phyloP scores from a whole-genome alignment of 2,797 vertebrate species.

The Uromys caudimaculatus region DNA sequence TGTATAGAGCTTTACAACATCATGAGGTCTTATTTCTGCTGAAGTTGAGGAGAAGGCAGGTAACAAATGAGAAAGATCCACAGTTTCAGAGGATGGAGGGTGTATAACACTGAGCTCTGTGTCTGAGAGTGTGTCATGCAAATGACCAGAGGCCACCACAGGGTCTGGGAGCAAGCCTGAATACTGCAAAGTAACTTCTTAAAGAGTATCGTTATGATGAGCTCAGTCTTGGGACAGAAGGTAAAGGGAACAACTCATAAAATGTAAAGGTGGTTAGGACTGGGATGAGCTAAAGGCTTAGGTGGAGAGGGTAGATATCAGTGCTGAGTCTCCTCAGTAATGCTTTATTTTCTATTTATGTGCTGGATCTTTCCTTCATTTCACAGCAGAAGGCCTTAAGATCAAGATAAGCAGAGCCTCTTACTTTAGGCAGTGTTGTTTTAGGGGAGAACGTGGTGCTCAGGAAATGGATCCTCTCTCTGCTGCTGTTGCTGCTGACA shows the following conservation, averaged over 20 bases:
- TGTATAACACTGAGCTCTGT: neutral
- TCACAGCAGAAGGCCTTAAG: neutral
- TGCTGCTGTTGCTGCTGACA: constrained; percentile 10
- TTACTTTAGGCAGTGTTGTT: neutral
- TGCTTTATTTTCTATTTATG: neutral
- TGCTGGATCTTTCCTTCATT: neutral
- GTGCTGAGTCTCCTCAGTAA: neutral
- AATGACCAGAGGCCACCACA: neutral
- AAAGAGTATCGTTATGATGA: neutral
- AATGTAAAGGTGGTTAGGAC: neutral
- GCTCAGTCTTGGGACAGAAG: neutral
- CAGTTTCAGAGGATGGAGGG: neutral
- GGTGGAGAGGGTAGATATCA: neutral
- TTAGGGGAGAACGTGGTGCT: neutral
- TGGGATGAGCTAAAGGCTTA: neutral
- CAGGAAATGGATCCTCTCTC: neutral
- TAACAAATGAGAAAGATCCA: neutral
- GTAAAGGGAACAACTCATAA: neutral
- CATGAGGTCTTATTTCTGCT: neutral
- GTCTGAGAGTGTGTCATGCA: too few species aligned
- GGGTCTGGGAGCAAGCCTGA: neutral
- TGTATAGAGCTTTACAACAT: neutral
- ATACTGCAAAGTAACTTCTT: neutral
- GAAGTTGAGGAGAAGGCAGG: neutral
- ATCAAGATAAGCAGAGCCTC: neutral